Conservation (phyloP, 2,797 vertebrate species). For the Pseudochirops cupreus region DNA sequence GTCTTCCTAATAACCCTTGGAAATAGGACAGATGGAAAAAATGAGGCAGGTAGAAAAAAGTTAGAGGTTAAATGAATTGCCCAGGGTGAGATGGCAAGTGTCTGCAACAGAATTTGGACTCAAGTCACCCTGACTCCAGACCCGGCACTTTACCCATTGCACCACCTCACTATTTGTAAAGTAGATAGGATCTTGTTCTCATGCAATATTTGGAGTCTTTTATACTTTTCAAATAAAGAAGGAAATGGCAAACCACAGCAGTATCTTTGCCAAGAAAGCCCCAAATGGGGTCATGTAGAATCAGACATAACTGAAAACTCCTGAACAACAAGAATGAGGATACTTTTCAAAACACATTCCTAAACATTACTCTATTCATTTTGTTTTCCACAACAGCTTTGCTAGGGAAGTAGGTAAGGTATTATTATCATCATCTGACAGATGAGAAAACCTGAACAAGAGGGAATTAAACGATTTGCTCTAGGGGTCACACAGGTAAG, state of each 20-base stretch:
- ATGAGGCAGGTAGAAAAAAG: too few species aligned
- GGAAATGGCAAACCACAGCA: not conserved
- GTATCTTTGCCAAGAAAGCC: not conserved
- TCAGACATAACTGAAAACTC: not conserved
- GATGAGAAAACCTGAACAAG: not conserved
- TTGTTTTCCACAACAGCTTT: not conserved
- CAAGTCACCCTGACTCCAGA: too few species aligned
- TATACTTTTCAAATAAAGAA: too few species aligned
- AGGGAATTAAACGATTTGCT: not conserved
- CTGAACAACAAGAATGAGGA: not conserved
- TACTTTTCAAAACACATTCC: not conserved
- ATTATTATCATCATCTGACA: slow-evolving; percentile 19
- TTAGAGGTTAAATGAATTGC: too few species aligned
- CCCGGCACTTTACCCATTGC: too few species aligned
- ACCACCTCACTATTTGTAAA: too few species aligned
- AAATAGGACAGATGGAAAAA: too few species aligned
- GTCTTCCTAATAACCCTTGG: too few species aligned
- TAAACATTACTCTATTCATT: not conserved
- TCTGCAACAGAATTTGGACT: too few species aligned
- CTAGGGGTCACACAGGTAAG: not conserved
- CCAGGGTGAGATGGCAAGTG: too few species aligned
- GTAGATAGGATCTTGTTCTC: too few species aligned
- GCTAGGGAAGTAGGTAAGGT: not conserved
- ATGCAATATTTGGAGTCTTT: too few species aligned
- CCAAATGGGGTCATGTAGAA: not conserved